These are phyloP conservation scores for Isoperla grammatica DNA, from an alignment of 2,888 invertebrate species.

Conservation along the genomic window DNA sequence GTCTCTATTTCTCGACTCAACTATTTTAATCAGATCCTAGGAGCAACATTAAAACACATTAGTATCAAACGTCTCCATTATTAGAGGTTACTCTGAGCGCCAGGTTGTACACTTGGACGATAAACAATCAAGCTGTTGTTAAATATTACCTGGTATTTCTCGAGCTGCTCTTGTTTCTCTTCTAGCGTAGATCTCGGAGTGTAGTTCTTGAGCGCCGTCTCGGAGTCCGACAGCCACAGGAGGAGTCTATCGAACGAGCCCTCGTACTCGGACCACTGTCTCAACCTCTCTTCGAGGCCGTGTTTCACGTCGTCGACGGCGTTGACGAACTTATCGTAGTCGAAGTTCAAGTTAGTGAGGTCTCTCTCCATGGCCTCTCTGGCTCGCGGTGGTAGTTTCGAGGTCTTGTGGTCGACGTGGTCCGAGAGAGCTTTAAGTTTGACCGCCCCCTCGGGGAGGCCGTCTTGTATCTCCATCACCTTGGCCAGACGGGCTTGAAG, in stretches of 20 bases:
- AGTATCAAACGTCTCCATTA: constrained; percentile 13
- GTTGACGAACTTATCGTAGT: constrained; percentile 74
- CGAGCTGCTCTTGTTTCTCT: constrained; percentile 85
- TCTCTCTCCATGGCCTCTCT: constrained; percentile 82
- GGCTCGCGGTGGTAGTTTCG: constrained; percentile 70
- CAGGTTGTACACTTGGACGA: no score
- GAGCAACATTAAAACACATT: constrained; percentile 39
- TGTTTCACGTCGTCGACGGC: constrained; percentile 72
- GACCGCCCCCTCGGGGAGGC: constrained; percentile 67
- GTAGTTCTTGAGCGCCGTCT: constrained; percentile 79
- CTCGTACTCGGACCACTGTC: constrained; percentile 90
- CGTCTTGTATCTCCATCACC: constrained; percentile 73
- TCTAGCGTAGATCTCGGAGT: constrained; percentile 75
- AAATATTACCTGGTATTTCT: constrained; percentile 74
- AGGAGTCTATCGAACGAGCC: constrained; percentile 74
- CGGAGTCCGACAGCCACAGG: constrained; percentile 80
- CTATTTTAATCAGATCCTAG: constrained; percentile 70
- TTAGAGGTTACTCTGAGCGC: no score
- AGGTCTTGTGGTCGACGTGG: constrained; percentile 63
- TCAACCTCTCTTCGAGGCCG: constrained; percentile 74
- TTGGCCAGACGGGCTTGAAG: constrained; percentile 76
- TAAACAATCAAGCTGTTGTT: no score
- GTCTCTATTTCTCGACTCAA: constrained; percentile 65
- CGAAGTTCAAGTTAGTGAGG: constrained; percentile 69
- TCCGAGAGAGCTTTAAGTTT: constrained; percentile 70